Percentiles rank a stretch among this genome's conserved stretches.
Conservation (phyloP, 2,888 invertebrate species). For the Diloba caeruleocephala region DNA sequence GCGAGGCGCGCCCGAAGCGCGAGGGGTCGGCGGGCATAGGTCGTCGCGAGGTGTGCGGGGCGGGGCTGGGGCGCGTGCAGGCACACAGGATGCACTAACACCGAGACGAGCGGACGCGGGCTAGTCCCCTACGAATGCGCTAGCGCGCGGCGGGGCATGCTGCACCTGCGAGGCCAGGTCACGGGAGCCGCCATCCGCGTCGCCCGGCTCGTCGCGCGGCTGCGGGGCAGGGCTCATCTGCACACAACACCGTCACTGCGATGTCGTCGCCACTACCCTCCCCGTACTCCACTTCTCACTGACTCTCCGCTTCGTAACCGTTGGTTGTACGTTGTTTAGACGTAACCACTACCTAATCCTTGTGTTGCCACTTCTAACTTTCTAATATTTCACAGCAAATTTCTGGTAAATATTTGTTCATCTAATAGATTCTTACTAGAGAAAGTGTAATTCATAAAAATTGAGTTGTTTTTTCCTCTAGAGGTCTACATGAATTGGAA, state of each 20-base stretch:
- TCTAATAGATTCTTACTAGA: slow-evolving; percentile 32
- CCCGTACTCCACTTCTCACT: slow-evolving; percentile 87
- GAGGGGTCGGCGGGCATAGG: slow-evolving; percentile 75
- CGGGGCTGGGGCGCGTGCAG: slow-evolving; percentile 72
- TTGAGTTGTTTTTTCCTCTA: slow-evolving; percentile 44
- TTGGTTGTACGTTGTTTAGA: slow-evolving; percentile 51
- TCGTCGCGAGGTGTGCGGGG: slow-evolving; percentile 74
- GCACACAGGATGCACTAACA: slow-evolving; percentile 85
- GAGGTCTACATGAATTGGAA: slow-evolving; percentile 44
- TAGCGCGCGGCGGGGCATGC: slow-evolving; percentile 75
- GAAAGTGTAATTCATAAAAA: slow-evolving; percentile 37
- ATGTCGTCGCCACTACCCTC: slow-evolving; percentile 79
- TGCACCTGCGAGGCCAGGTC: slow-evolving; percentile 86
- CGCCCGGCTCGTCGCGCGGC: slow-evolving; percentile 83
- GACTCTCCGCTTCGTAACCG: slow-evolving; percentile 80
- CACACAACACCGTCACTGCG: slow-evolving; percentile 87
- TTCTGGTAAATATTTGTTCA: slow-evolving; percentile 38
- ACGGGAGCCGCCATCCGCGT: slow-evolving; percentile 81
- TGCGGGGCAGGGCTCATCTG: slow-evolving; percentile 87
- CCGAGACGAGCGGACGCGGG: slow-evolving; percentile 80
- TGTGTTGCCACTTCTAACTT: slow-evolving; percentile 55
- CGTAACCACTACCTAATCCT: slow-evolving; percentile 56
- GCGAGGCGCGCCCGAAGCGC: slow-evolving; percentile 85
- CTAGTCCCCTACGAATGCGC: slow-evolving; percentile 81
- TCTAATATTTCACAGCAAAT: slow-evolving; percentile 53